phyloP scores from a whole-genome alignment of 2,888 invertebrate genomes.

The Linnaemya vulpina region DNA sequence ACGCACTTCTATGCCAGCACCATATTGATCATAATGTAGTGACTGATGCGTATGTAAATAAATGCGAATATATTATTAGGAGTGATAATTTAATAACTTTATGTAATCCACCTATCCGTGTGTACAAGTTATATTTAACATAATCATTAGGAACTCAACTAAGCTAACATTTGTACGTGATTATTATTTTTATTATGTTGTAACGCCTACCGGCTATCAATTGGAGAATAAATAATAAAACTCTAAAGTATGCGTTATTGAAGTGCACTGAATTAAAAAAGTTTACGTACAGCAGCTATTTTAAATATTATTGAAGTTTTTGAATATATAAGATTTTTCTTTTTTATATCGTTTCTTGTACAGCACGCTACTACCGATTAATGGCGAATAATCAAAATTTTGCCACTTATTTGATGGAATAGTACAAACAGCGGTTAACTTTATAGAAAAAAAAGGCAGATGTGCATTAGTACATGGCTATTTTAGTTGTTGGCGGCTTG shows the following conservation, averaged over 20 bases:
- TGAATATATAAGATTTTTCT: too few relatives aligned
- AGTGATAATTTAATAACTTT: slow-evolving; percentile 30
- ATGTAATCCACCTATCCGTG: background rate
- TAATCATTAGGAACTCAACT: slow-evolving; percentile 1
- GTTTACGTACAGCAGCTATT: background rate
- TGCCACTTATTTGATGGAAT: too few relatives aligned
- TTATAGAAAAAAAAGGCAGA: too few relatives aligned
- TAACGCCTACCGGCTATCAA: slow-evolving; percentile 11
- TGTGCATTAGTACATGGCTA: too few relatives aligned
- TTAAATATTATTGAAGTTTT: background rate
- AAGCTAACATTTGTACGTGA: background rate
- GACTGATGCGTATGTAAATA: too few relatives aligned
- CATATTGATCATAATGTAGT: background rate
- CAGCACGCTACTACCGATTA: too few relatives aligned
- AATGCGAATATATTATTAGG: background rate
- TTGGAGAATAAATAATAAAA: background rate
- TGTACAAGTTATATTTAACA: background rate
- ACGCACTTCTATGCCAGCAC: slow-evolving; percentile 19
- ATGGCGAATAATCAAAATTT: too few relatives aligned
- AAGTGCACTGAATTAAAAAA: background rate
- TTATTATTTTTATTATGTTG: slow-evolving; percentile 24
- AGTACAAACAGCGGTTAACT: too few relatives aligned
- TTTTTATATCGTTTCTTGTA: too few relatives aligned
- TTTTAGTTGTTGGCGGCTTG: too few relatives aligned
- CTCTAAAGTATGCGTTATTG: background rate